Percentiles rank a stretch among this genome's conserved stretches.
Conservation (phyloP, 1,140 invertebrate species). For the Phocides pigmalion region DNA sequence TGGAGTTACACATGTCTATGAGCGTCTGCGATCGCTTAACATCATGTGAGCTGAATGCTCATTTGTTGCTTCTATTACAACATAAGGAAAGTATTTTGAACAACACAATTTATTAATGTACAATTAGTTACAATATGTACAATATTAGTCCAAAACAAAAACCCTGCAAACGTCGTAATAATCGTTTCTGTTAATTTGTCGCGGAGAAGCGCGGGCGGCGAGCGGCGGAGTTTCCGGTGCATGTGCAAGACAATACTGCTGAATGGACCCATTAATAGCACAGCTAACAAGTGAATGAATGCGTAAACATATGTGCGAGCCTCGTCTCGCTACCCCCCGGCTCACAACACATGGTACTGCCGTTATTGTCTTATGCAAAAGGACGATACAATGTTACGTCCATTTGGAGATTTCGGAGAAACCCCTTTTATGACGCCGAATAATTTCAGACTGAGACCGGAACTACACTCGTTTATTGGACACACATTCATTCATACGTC, state of each 20-base stretch:
- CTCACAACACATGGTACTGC: conserved; percentile 55
- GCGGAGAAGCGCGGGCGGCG: conserved; percentile 48
- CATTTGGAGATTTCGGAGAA: conserved; percentile 64
- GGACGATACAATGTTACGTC: conserved; percentile 49
- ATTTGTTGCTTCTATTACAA: too few relatives aligned
- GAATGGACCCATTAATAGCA: conserved; percentile 79
- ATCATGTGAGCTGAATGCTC: too few relatives aligned
- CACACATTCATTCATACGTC: conserved; percentile 10
- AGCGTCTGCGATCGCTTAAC: too few relatives aligned
- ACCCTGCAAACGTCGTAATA: too few relatives aligned
- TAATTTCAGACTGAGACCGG: conserved; percentile 18
- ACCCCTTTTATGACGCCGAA: conserved; percentile 49
- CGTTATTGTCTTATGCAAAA: conserved; percentile 74
- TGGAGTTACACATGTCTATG: too few relatives aligned
- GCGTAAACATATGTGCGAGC: conserved; percentile 72
- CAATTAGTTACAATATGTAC: too few relatives aligned
- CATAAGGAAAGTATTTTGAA: too few relatives aligned
- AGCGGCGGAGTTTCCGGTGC: conserved; percentile 72
- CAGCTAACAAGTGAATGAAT: conserved; percentile 67
- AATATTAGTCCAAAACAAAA: too few relatives aligned
- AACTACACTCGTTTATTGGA: conserved; percentile 23
- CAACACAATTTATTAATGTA: too few relatives aligned
- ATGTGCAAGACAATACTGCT: conserved; percentile 78
- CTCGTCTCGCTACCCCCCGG: conserved; percentile 59
- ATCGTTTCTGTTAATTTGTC: conserved; percentile 77